phyloP scores from a whole-genome alignment of 2,797 vertebrate species.

The Nannoperca australis region DNA sequence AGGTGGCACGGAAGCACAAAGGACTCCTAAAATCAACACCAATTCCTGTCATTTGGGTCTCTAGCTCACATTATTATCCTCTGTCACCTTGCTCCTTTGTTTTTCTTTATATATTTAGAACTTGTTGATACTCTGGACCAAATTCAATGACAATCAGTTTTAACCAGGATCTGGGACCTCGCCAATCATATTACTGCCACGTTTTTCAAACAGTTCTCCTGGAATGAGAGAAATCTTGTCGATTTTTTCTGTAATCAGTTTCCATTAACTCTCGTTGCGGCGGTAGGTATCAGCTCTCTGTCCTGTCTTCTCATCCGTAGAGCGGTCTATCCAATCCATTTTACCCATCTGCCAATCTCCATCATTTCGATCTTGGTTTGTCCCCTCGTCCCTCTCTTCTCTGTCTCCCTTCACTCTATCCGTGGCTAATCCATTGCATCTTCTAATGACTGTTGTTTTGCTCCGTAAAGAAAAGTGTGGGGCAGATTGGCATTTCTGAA shows the following conservation, averaged over 20 bases:
- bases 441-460: conserved; percentile 83
- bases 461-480: conserved; percentile 75
- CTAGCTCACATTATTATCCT: conserved; percentile 18
- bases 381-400: conserved; percentile 79
- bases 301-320: conserved; percentile 81
- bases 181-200: conserved; percentile 66
- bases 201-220: conserved; percentile 54
- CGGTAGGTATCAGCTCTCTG: conserved; percentile 68
- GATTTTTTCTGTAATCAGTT: conserved; percentile 81
- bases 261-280: conserved; percentile 72
- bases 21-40: conserved; percentile 40
- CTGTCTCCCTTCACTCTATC: conserved; percentile 78
- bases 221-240: conserved; percentile 80
- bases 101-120: conserved; percentile 54
- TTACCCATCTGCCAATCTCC: conserved; percentile 88
- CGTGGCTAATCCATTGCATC: conserved; percentile 87
- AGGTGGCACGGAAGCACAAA: conserved; percentile 51
- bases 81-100: conserved; percentile 37
- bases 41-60: conserved; percentile 40
- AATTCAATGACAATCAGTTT: conserved; percentile 62
- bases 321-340: conserved; percentile 87
- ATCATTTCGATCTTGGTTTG: conserved; percentile 81
- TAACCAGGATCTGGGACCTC: conserved; percentile 54
- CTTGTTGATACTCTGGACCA: conserved; percentile 56
- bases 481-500: conserved; percentile 63